Evolutionary conservation across 2,797 vertebrate species (phyloP), one percentile per base, ranked within the genome.

Genomic region (Onychomys arenicola): DNA sequence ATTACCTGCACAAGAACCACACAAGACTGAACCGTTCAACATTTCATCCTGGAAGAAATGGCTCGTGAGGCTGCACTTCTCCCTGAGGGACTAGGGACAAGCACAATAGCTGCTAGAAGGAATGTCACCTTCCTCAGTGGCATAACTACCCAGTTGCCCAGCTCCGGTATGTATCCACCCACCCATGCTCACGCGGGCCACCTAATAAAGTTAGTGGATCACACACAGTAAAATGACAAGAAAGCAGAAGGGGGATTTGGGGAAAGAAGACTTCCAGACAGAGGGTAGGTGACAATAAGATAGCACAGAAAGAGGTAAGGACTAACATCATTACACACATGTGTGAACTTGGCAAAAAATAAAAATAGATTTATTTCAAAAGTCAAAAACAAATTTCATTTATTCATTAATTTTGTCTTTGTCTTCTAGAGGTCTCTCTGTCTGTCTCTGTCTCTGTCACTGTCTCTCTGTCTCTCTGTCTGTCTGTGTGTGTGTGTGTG

Each of bases 341-440:
- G 6, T 40, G 8, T 59, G 12, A 82, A 82, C 8, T 6, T 34
- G 29, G 16, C 34, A 81, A 21, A 63, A 59, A n/a, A 40, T 17
- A 61, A 57, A 46, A 83, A 40, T 63, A 27, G 57, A 55, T 81
- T 27, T 37, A 59, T 27, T 59, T 40, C 57, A 27, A 14, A 49
- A 85, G n/a, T 84, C 61, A 78, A 40, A 86, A 86, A n/a, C 59
- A n/a, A 67, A 55, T 89, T 90, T 89, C 7, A 61, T 65, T 80
- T 77, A 46, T 94, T 73, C 37, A 89, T 29, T 19, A 25, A 34
- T 19, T 88, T 92, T 83, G n/a, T 59, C n/a, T 87, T 71, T 95
- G 10, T 84, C 52, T 57, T 88, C 32, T 73, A 73, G 7, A 93
- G 57, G 10, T n/a, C 17, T 69, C 65, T 67, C 65, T 65, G 27